Conservation (phyloP, 2,888 invertebrate genomes). For the Caradrina kadenii region DNA sequence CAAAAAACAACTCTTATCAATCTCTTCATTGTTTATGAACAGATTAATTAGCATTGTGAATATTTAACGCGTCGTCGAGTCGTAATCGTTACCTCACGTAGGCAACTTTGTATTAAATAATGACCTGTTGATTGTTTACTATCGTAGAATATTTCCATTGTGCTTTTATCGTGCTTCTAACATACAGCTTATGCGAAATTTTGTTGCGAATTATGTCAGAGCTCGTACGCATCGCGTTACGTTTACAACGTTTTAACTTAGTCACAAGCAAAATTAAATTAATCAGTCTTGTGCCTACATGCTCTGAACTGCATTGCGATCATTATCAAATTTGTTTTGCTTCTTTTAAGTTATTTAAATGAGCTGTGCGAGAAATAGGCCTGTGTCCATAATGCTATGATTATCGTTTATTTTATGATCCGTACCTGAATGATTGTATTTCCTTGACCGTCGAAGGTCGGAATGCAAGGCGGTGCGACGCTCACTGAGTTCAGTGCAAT, state of each 20-base stretch:
- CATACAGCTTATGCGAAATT: conserved; percentile 80
- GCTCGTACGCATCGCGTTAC: conserved; percentile 52
- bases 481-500: conserved; percentile 76
- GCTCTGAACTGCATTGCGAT: conserved; percentile 78
- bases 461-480: conserved; percentile 80
- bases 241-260: neutral
- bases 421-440: conserved; percentile 83
- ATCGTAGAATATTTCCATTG: conserved; percentile 54
- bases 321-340: conserved; percentile 57
- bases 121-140: conserved; percentile 66
- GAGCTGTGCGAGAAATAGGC: conserved; percentile 82
- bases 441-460: conserved; percentile 88
- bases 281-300: conserved; percentile 53
- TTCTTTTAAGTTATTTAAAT: conserved; percentile 63
- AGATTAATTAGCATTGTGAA: conserved; percentile 84
- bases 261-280: conserved; percentile 10
- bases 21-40: conserved; percentile 78
- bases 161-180: conserved; percentile 50
- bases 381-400: conserved; percentile 75
- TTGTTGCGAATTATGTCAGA: conserved; percentile 72
- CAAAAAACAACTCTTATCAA: conserved; percentile 75
- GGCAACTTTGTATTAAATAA: conserved; percentile 68
- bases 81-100: conserved; percentile 76
- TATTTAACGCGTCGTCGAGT: conserved; percentile 77
- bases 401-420: conserved; percentile 81